These are phyloP conservation scores for Bimastos eiseni DNA, from an alignment of 2,888 invertebrate species.

Conservation along the genomic window DNA sequence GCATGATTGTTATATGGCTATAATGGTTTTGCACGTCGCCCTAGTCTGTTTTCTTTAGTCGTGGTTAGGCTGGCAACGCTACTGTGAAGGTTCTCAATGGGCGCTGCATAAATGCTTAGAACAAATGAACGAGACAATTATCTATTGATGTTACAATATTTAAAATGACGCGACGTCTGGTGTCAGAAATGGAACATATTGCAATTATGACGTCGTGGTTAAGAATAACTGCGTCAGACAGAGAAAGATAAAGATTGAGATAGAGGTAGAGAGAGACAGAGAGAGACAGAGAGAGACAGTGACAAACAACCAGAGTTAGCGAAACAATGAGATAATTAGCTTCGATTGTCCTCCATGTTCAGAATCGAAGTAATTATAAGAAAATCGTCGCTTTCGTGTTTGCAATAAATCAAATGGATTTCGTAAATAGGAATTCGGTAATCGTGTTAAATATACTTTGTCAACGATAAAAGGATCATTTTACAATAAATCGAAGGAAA, in stretches of 20 bases:
- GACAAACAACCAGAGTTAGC: neutral
- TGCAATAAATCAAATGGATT: neutral
- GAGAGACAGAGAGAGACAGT: neutral
- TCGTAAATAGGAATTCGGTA: neutral
- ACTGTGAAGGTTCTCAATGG: too few relatives aligned
- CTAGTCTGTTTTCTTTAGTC: too few relatives aligned
- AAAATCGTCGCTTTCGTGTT: neutral
- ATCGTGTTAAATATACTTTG: neutral
- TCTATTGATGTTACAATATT: too few relatives aligned
- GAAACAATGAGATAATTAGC: neutral
- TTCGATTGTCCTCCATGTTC: neutral
- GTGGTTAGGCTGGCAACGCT: too few relatives aligned
- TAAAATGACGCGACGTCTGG: too few relatives aligned
- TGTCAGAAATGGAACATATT: too few relatives aligned
- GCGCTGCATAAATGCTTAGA: too few relatives aligned
- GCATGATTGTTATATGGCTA: too few relatives aligned
- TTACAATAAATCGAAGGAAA: neutral
- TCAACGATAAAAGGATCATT: neutral
- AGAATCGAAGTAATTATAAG: neutral
- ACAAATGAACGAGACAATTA: too few relatives aligned
- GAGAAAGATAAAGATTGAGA: neutral
- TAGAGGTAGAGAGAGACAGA: neutral
- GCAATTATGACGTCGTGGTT: neutral
- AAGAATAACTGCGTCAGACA: neutral
- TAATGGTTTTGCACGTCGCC: too few relatives aligned